Percentiles rank a stretch among this genome's conserved stretches.
Conservation (phyloP, 2,113 vertebrate genomes). For the Arothron firmamentum region DNA sequence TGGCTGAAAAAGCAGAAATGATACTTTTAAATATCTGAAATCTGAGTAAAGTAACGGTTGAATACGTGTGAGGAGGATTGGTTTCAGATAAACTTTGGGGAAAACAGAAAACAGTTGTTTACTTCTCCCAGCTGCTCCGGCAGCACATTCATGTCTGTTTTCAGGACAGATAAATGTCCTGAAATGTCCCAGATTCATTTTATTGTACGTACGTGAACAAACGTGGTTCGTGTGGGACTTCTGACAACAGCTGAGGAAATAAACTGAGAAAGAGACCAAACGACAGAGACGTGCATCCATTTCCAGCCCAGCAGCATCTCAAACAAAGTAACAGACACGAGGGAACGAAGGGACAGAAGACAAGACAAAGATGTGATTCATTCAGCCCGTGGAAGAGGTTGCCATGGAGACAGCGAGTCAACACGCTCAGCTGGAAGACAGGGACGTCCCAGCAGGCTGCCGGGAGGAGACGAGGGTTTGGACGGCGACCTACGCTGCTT, state of each 20-base stretch:
- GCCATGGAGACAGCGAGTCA: slow-evolving; percentile 43
- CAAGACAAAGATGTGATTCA: slow-evolving; percentile 58
- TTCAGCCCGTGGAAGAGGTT: slow-evolving; percentile 44
- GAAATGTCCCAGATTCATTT: background rate
- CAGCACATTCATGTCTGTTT: no score
- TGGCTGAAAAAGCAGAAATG: background rate
- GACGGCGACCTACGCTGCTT: slow-evolving; percentile 50
- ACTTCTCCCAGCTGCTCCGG: background rate
- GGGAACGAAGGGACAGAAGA: slow-evolving; percentile 12
- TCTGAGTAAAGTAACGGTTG: no score
- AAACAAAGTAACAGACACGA: slow-evolving; percentile 13
- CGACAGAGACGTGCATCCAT: background rate
- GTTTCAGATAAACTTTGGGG: no score
- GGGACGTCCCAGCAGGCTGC: slow-evolving; percentile 14
- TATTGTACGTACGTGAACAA: no score
- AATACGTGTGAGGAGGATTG: no score
- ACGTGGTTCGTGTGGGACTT: no score
- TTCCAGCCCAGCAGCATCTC: background rate
- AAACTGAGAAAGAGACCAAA: background rate
- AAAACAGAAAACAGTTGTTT: background rate
- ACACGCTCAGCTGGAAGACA: slow-evolving; percentile 16
- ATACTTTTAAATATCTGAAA: background rate
- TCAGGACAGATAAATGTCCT: no score
- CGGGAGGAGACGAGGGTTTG: background rate
- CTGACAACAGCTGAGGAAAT: no score